Percentiles rank a stretch among this genome's conserved stretches.
These are phyloP conservation scores for Harmothoe impar DNA, from an alignment of 2,888 invertebrate genomes.

Conservation along the genomic window DNA sequence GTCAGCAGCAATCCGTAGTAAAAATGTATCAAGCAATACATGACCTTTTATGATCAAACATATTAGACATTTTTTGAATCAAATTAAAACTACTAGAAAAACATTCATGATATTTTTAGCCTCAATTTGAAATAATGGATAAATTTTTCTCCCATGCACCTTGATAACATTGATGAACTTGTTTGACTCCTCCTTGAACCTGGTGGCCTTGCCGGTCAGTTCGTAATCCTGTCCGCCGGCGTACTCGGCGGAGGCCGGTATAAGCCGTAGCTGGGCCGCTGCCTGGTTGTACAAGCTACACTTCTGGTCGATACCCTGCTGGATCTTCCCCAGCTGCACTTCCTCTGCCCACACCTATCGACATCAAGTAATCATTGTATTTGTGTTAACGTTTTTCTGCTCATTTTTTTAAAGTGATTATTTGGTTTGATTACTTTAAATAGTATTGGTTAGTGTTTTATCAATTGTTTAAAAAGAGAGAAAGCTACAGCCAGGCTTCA, in stretches of 20 bases:
- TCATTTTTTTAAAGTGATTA: no score
- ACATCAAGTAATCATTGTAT: neutral
- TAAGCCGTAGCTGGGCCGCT: slow-evolving; percentile 75
- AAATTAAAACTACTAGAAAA: no score
- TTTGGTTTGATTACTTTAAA: no score
- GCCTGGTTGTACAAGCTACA: slow-evolving; percentile 76
- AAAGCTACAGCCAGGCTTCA: no score
- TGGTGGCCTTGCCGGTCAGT: slow-evolving; percentile 65
- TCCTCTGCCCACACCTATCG: slow-evolving; percentile 30
- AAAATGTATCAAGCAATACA: no score
- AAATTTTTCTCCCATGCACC: no score
- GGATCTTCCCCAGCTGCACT: slow-evolving; percentile 64
- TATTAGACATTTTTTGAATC: no score
- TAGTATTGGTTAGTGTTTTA: no score
- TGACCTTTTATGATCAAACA: no score
- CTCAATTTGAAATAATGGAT: no score
- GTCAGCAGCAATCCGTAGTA: no score
- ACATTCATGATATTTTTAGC: no score
- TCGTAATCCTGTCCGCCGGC: slow-evolving; percentile 78
- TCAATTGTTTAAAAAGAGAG: neutral
- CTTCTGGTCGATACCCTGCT: slow-evolving; percentile 71
- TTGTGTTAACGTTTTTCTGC: neutral
- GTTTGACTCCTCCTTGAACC: slow-evolving; percentile 11
- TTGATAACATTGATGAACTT: slow-evolving; percentile 34
- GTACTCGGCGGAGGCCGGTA: slow-evolving; percentile 77